Percentiles rank a stretch among this genome's conserved stretches.
These are phyloP conservation scores for Apis dorsata DNA, from an alignment of 1,140 invertebrate genomes.

Conservation along the genomic window DNA sequence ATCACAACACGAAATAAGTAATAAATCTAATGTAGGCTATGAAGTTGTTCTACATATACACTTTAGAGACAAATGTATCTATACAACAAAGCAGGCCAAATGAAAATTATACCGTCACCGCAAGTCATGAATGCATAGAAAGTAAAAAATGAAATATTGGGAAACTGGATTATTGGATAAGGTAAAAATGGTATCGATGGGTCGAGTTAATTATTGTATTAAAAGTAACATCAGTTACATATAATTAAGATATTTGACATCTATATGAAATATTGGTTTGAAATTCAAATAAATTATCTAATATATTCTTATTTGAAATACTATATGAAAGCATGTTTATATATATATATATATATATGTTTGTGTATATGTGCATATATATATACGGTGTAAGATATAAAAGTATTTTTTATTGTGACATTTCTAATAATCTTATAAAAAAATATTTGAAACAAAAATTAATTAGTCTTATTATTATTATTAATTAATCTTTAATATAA, in stretches of 20 bases:
- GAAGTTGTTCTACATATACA: conserved; percentile 60
- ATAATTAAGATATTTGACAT: not conserved
- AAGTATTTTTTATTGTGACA: too few species aligned
- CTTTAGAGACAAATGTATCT: conserved; percentile 55
- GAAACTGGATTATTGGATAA: conserved; percentile 35
- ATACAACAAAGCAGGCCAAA: conserved; percentile 64
- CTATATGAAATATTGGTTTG: not conserved
- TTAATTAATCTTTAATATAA: too few species aligned
- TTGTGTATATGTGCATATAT: too few species aligned
- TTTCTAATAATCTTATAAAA: too few species aligned
- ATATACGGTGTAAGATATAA: too few species aligned
- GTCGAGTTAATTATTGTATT: conserved; percentile 50
- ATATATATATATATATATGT: too few species aligned
- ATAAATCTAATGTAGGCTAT: conserved; percentile 63
- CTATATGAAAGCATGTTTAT: too few species aligned
- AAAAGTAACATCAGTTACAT: conserved; percentile 25
- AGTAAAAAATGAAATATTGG: conserved; percentile 54
- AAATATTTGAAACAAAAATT: too few species aligned
- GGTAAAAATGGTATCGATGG: conserved; percentile 53
- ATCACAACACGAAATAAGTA: conserved; percentile 57
- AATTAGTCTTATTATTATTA: too few species aligned
- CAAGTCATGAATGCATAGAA: conserved; percentile 66
- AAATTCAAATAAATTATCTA: conserved; percentile 7
- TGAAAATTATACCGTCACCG: conserved; percentile 71
- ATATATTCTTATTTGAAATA: conserved; percentile 2